Evolutionary conservation across 2,113 vertebrate genomes (phyloP), one percentile per base, ranked within the genome.

Genomic region (Menidia beryllina): DNA sequence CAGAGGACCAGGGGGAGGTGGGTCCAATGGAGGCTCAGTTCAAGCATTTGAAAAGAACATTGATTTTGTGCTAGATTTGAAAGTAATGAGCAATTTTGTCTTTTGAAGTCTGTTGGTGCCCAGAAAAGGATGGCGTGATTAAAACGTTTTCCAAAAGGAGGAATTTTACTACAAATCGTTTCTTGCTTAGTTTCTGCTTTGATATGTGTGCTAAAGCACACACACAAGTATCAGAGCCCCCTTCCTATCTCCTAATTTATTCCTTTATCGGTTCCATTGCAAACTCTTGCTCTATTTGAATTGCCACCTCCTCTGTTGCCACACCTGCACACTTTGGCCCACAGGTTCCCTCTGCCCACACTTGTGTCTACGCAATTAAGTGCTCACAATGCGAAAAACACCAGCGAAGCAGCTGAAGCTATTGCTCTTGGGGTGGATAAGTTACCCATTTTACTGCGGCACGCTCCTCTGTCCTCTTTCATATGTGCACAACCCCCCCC

Each of bases 341-440:
- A 67, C 59, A 85, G 79, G 63, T 83, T 72, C 69, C 45, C 52
- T 78, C 58, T 82, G 69, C 70, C 55, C 64, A 78, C 83, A 75
- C 77, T 84, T 86, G 69, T 75, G 79, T 85, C 67, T 78, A 77
- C 7, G 20, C 81, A 91, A 86, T 92, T 91, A 88, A 80, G 72
- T 49, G 34, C 61, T 54, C 17, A 20, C 62, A 21, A 68, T 56
- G 63, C 58, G 83, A 77, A 83, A 87, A 86, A 86, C 83, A 84
- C 71, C 75, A 81, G 71, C 57, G 71, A 73, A 72, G 71, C 72
- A 72, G 80, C 74, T 74, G 77, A 62, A 49, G 19, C 65, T 53
- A 66, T 57, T 23, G 82, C 72, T 78, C 66, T 45, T 74, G 75
- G 85, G 83, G 60, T 27, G 54, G 52, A 79, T 71, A 72, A 70